Evolutionary conservation across 2,888 invertebrate species (phyloP), one percentile per base, ranked within the genome.

Genomic region (Eupithecia abbreviata): DNA sequence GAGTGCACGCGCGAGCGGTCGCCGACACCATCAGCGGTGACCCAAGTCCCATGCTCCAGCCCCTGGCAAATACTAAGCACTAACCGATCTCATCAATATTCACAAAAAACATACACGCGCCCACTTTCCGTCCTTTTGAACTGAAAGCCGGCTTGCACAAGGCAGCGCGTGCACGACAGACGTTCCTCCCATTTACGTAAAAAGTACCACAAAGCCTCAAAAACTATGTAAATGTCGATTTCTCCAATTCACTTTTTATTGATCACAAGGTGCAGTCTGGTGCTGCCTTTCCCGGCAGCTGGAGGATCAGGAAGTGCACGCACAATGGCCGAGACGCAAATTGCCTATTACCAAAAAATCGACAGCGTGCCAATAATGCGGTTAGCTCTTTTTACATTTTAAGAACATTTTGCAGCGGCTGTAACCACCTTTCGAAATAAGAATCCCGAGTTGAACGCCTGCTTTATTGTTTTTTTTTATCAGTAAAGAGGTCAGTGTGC

Each of bases 1-100:
- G 93, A 94, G 90, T 93, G 93, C 93, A 91, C 93, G 91, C 87
- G 87, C 87, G 85, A 82, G 89, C 93, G 94, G 94, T 93, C 94
- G 94, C 90, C 93, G 94, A 94, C 94, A 87, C 90, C 88, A 85
- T 83, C 87, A 86, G 83, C 83, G 85, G 84, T 87, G 89, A 87
- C 88, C 87, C 85, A 82, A 84, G 86, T 84, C 85, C 83, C 82
- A 82, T 82, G 82, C 79, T 82, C 82, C 83, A 79, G 76, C 80
- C 79, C 80, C 82, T 66, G 76, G 71, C 74, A 75, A 78, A 79
- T 78, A 79, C 73, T 78, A 76, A 76, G 42, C 68, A 76, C 76
- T 75, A 65, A 72, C 73, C n/a, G n/a, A 74, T 65, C 68, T 30
- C 45, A 68, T 66, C 51, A 73, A 74, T 73, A 76, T 66, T 72